phyloP scores from a whole-genome alignment of 1,140 invertebrate species.

The Lepidurus couesii region DNA sequence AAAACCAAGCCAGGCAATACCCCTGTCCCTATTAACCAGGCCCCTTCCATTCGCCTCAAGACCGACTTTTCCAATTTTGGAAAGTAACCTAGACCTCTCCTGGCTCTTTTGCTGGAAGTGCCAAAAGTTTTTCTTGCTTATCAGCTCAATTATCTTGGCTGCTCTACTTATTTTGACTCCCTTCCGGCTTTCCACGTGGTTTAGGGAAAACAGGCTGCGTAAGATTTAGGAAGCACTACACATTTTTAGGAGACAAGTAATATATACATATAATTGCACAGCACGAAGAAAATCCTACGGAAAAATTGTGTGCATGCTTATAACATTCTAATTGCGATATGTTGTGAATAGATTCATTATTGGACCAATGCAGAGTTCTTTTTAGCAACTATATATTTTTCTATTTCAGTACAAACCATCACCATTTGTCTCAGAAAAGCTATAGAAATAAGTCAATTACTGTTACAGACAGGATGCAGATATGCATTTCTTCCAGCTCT shows the following conservation, averaged over 20 bases:
- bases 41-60: slow-evolving; percentile 85
- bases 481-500: background rate
- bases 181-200: background rate
- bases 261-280: too few relatives aligned
- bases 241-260: too few relatives aligned
- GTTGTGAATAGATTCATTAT: too few relatives aligned
- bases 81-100: background rate
- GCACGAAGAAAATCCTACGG: too few relatives aligned
- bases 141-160: slow-evolving; percentile 23
- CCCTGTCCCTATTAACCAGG: slow-evolving; percentile 43
- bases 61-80: slow-evolving; percentile 90
- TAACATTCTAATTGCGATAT: too few relatives aligned
- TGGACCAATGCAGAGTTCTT: too few relatives aligned
- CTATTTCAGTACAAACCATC: too few relatives aligned
- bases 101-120: slow-evolving; percentile 21
- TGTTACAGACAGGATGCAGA: slow-evolving; percentile 7
- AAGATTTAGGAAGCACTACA: background rate
- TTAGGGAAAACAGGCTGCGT: background rate
- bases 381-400: too few relatives aligned
- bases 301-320: too few relatives aligned
- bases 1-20: slow-evolving; percentile 29
- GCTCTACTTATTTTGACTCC: slow-evolving; percentile 18
- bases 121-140: slow-evolving; percentile 9
- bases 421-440: background rate
- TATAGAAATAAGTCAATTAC: slow-evolving; percentile 9